phyloP scores from a whole-genome alignment of 2,888 invertebrate genomes.

The Eristalis tenax region DNA sequence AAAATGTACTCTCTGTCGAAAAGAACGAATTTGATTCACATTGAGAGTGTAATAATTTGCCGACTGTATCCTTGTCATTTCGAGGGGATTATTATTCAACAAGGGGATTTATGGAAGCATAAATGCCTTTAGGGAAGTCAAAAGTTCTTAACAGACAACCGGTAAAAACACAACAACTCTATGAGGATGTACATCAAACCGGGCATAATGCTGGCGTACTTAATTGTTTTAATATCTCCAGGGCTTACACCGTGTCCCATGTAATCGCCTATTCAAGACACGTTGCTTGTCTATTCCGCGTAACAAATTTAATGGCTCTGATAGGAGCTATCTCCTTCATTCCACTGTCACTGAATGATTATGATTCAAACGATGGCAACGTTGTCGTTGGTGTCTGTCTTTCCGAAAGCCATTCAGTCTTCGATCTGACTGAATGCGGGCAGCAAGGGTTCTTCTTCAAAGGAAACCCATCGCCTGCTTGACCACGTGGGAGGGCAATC shows the following conservation, averaged over 20 bases:
- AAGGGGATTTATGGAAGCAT: background rate
- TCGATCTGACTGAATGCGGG: too few relatives aligned
- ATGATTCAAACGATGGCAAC: background rate
- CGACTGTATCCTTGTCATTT: background rate
- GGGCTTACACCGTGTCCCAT: background rate
- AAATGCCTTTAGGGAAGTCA: background rate
- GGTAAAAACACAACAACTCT: background rate
- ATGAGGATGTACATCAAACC: background rate
- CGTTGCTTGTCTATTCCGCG: background rate
- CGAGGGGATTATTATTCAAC: background rate
- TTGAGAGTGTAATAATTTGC: background rate
- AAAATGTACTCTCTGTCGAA: background rate
- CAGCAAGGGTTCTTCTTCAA: too few relatives aligned
- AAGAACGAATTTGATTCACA: background rate
- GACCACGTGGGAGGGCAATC: too few relatives aligned
- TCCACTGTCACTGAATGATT: background rate
- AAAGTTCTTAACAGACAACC: background rate
- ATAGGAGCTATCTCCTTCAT: background rate
- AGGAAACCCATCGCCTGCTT: too few relatives aligned
- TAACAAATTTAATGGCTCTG: background rate
- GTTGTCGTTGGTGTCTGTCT: background rate
- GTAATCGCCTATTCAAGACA: background rate
- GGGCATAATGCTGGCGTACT: background rate
- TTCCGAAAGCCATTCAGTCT: background rate
- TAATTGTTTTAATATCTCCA: background rate